Base-by-base conservation (phyloP, 2,797 vertebrate genomes). In the Protosalanx chinensis region DNA sequence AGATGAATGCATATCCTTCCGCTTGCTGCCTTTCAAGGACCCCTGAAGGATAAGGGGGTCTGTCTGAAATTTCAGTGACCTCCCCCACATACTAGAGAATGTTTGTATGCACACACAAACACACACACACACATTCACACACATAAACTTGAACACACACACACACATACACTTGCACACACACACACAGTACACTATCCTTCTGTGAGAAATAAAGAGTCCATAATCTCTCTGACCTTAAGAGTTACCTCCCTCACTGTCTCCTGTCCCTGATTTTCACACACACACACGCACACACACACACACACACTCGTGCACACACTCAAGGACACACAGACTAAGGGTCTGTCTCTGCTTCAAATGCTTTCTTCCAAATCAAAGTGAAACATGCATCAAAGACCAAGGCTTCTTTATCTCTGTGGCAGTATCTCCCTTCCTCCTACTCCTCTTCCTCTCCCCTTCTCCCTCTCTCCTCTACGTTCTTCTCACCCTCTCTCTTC, bases 1-100 rank as follows among this genome's bases (percentile, higher is more conserved):
- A 93, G 90, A 94, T 93, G 88, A 93, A 93, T 92, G 90, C 30
- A 73, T 91, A 93, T 94, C 90, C 92, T 92, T 93, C 91, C 90
- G 82, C 89, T 81, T 85, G 82, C 78, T 84, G 82, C 81, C 84
- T 85, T 84, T 86, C 92, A 94, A 93, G 92, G 91, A 90, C 90
- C 89, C 82, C 88, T 93, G 90, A 93, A 93, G 93, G 93, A 92
- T 90, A 93, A 91, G 85, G 76, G 84, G 80, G 82, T 76, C 78
- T 70, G 74, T 85, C 82, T 85, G 77, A 87, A 79, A 80, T 85
- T 80, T 77, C 71, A 71, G 81, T 82, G 85, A 85, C 88, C 88
- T 88, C 90, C 85, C 56, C 16, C n/a, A 57, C 49, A 32, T 51
- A 56, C 53, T 41, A 41, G 37, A 41, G 37, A 41, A 41, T 41